A percentile compares a stretch with the other conserved stretches of the same genome.
phyloP scores from a whole-genome alignment of 2,113 vertebrate genomes.

The Oncorhynchus gorbuscha region DNA sequence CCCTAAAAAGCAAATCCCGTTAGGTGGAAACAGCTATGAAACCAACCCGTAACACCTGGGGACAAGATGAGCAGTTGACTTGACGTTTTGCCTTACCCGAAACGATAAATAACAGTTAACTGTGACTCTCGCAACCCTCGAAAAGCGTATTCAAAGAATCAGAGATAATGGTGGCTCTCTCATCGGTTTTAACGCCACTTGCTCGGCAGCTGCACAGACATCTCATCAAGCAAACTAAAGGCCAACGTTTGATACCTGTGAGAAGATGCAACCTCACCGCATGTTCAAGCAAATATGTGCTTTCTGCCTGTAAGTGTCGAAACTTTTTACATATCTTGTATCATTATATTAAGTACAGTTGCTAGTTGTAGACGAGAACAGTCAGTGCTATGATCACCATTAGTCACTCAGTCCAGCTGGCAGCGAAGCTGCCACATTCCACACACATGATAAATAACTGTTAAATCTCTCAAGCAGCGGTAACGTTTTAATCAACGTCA shows the following conservation, averaged over 20 bases:
- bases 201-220: constrained; percentile 51
- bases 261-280: constrained; percentile 78
- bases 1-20: no score
- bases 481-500: background rate
- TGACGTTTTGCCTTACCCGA: no score
- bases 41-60: no score
- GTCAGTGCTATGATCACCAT: no score
- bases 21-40: no score
- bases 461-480: background rate
- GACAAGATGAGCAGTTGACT: no score
- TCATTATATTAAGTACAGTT: no score
- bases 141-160: background rate
- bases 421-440: no score
- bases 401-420: no score
- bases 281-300: constrained; percentile 83
- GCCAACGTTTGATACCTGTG: constrained; percentile 52
- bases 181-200: constrained; percentile 55
- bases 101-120: no score
- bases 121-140: background rate
- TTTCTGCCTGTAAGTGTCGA: constrained; percentile 49
- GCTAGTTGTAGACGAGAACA: background rate
- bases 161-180: constrained; percentile 49
- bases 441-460: background rate
- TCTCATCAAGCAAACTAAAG: constrained; percentile 35
- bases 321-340: background rate